Evolutionary conservation across 2,888 invertebrate species (phyloP).

Genomic region (Abscondita cerata): DNA sequence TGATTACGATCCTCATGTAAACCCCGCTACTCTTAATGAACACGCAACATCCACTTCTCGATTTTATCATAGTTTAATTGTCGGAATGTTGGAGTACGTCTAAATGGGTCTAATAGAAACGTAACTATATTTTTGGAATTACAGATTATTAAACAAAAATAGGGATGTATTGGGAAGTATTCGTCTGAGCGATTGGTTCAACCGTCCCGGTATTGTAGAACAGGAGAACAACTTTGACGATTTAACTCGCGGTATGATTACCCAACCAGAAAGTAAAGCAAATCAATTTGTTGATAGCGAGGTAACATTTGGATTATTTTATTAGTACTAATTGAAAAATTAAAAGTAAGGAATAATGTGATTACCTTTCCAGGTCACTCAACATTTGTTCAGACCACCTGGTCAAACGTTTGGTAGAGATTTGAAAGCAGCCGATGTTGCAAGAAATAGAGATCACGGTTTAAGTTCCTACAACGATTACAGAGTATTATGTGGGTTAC

Average conservation of each 20-base stretch:
- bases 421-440: slow-evolving; percentile 82
- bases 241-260: slow-evolving; percentile 75
- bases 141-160: slow-evolving; percentile 66
- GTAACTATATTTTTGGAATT: not conserved
- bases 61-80: slow-evolving; percentile 75
- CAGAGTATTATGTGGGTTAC: slow-evolving; percentile 77
- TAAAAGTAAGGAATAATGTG: too few species aligned
- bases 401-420: slow-evolving; percentile 79
- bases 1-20: slow-evolving; percentile 71
- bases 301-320: slow-evolving; percentile 56
- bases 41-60: slow-evolving; percentile 77
- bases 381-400: slow-evolving; percentile 71
- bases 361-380: slow-evolving; percentile 65
- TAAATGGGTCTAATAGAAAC: not conserved
- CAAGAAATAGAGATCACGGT: slow-evolving; percentile 87
- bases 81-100: slow-evolving; percentile 73
- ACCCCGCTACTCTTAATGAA: slow-evolving; percentile 72
- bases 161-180: slow-evolving; percentile 63
- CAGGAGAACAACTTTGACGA: slow-evolving; percentile 72
- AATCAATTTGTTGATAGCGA: slow-evolving; percentile 81
- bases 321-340: not conserved
- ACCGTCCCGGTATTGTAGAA: slow-evolving; percentile 71
- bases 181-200: slow-evolving; percentile 76
- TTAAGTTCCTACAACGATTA: slow-evolving; percentile 80
- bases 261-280: slow-evolving; percentile 77